Percentiles rank a stretch among this genome's conserved stretches.
phyloP scores from a whole-genome alignment of 2,797 vertebrate species.

The Eulemur mongoz region DNA sequence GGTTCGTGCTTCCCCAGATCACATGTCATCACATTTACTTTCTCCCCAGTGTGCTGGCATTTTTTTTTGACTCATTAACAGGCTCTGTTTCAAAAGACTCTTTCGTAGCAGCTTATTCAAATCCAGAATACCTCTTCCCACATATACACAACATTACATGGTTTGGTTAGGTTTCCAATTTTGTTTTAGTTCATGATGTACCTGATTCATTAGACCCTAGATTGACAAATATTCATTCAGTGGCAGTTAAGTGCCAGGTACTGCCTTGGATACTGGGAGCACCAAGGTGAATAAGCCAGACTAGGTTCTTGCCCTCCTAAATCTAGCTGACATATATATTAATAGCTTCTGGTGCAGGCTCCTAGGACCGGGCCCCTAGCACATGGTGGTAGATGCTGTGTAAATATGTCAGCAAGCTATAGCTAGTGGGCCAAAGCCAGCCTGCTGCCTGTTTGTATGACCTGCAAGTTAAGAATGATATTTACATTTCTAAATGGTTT shows the following conservation, averaged over 20 bases:
- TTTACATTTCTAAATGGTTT: background rate
- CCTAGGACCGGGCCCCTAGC: background rate
- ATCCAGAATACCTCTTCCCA: background rate
- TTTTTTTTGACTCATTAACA: background rate
- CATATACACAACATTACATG: background rate
- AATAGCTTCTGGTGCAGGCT: background rate
- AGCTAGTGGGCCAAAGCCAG: background rate
- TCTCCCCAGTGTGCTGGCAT: background rate
- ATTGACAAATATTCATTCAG: background rate
- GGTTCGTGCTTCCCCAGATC: background rate
- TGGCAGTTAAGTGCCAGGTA: background rate
- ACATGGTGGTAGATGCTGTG: background rate
- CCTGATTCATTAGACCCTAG: background rate
- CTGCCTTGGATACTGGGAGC: background rate
- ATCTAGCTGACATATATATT: background rate
- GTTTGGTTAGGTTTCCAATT: background rate
- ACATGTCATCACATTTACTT: background rate
- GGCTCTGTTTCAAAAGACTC: background rate
- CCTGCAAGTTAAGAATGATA: background rate
- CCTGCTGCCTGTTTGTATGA: background rate
- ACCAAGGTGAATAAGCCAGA: background rate
- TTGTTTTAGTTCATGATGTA: background rate
- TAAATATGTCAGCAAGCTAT: background rate
- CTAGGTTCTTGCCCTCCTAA: background rate
- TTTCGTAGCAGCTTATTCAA: conserved; percentile 1